These are phyloP conservation scores for Acrocyrtus sp. DNA, from an alignment of 2,888 invertebrate species.

Conservation along the genomic window DNA sequence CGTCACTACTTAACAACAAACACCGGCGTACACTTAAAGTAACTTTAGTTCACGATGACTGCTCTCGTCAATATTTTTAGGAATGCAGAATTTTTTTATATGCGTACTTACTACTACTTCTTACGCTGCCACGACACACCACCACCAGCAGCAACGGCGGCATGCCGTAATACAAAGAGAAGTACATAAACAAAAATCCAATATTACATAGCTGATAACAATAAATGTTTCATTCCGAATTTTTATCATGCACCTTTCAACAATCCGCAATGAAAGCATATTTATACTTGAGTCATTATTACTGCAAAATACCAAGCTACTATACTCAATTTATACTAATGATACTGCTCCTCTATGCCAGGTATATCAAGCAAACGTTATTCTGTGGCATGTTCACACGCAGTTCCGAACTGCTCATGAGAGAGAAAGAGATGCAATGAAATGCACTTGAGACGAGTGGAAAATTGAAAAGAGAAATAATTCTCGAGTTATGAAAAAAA, in stretches of 20 bases:
- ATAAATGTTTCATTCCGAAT: conserved; percentile 32
- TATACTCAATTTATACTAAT: too few species aligned
- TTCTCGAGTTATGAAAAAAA: too few species aligned
- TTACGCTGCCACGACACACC: conserved; percentile 7
- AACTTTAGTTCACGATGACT: too few species aligned
- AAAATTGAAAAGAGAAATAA: too few species aligned
- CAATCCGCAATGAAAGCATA: conserved; percentile 11
- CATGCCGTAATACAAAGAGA: conserved; percentile 21
- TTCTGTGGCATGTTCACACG: conserved; percentile 27
- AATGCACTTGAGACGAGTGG: too few species aligned
- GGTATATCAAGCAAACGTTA: conserved; percentile 1
- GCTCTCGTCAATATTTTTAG: conserved; percentile 30
- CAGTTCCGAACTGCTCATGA: too few species aligned
- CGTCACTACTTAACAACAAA: conserved; percentile 9
- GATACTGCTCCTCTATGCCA: too few species aligned
- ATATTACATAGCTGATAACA: conserved; percentile 39
- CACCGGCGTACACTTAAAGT: too few species aligned
- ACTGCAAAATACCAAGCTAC: too few species aligned
- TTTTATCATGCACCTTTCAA: conserved; percentile 36
- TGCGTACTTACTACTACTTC: too few species aligned
- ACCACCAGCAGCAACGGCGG: conserved; percentile 9
- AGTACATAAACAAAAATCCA: conserved; percentile 30
- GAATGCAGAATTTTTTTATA: conserved; percentile 28
- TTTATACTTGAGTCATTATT: too few species aligned
- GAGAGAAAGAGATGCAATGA: too few species aligned